These are phyloP conservation scores for Falco punctatus DNA, from an alignment of 2,113 vertebrate species.

Conservation along the genomic window DNA sequence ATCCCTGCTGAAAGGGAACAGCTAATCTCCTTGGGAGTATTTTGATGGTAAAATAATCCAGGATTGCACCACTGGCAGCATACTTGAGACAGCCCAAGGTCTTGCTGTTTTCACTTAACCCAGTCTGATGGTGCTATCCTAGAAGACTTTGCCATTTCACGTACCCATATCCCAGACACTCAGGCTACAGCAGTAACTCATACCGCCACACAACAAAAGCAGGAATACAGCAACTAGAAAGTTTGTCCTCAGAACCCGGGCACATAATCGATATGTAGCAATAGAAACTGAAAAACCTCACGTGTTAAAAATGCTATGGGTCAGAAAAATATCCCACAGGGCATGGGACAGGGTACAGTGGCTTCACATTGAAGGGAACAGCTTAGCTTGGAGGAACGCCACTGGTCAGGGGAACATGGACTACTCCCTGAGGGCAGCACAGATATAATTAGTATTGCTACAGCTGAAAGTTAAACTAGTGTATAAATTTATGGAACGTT, in stretches of 20 bases:
- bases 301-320: fast-evolving
- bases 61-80: conserved; percentile 8
- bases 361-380: background rate
- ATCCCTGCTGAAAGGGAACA: conserved; percentile 39
- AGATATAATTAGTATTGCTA: background rate
- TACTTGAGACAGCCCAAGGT: background rate
- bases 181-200: background rate
- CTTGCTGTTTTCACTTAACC: background rate
- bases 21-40: conserved; percentile 44
- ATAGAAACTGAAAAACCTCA: background rate
- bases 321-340: background rate
- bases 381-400: background rate
- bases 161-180: background rate
- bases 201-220: fast-evolving
- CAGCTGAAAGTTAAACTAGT: background rate
- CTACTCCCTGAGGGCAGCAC: background rate
- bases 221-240: background rate
- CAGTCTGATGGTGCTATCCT: background rate
- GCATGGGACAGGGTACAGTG: background rate
- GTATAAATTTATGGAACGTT: background rate
- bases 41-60: conserved; percentile 45
- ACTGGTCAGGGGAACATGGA: background rate
- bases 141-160: background rate
- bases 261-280: fast-evolving
- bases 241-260: background rate